Evolutionary conservation across 2,888 invertebrate species (phyloP), one percentile per base, ranked within the genome.

Genomic region (Balanococcus diminutus): DNA sequence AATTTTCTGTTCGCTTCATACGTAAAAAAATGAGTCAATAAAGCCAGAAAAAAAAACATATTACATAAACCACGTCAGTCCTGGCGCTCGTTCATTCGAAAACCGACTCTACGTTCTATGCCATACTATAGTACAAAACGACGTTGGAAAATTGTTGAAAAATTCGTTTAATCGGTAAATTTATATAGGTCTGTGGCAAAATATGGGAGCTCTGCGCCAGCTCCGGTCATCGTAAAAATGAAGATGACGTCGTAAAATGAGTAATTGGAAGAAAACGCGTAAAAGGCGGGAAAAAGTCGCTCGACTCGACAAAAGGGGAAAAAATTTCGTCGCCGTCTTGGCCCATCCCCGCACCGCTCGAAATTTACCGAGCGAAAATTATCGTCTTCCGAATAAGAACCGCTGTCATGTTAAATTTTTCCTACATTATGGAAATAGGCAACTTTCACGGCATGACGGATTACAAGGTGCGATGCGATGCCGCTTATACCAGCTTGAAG

Each of bases 401-500:
- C 56, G 56, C 56, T 56, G 56, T 67, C 67, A 67, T 67, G 28
- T 25, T 67, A 14, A 28, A 67, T 67, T 67, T 67, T 67, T 67
- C 67, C 28, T 67, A 28, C 67, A 67, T 67, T 67, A 67, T 67
- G 67, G 28, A 67, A 67, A 67, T 67, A 67, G 67, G 67, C 67
- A 67, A 67, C 67, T 67, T 67, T 67, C 28, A 67, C 67, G 28
- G 67, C 67, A 16, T 67, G 67, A 67, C 67, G 67, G 67, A 67
- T 67, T 67, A 67, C 28, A 16, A 67, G 67, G 16, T 28, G 28
- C n/a, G n/a, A 51, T 51, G 51, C 51, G 6, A 8, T n/a, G 1
- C 22, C 56, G n/a, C n/a, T n/a, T n/a, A n/a, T n/a, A n/a, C n/a
- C n/a, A n/a, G n/a, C n/a, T n/a, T n/a, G 19, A 56, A 56, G 56